Base-by-base conservation (phyloP, 2,113 vertebrate species). In the Micromys minutus region DNA sequence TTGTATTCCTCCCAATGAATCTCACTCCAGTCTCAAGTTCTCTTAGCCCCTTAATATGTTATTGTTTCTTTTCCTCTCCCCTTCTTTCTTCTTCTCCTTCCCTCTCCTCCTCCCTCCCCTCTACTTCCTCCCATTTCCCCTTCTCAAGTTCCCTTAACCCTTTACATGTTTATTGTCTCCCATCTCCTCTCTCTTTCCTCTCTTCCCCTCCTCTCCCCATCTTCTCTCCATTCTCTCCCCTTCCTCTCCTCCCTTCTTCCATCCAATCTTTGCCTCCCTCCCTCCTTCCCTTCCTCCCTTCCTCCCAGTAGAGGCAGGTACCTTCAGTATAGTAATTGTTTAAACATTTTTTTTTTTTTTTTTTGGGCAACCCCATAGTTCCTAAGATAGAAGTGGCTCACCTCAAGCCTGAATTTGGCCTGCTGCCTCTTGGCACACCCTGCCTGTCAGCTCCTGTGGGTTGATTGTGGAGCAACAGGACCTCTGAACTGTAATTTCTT, bases 401-500 rank as follows among this genome's bases (percentile, higher is more conserved):
- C 97, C 97, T 98, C 94, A 75, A 98, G 94, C 92, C 97, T 89
- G 96, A 96, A 95, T 98, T 96, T 98, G 97, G 97, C 97, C 93
- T 96, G 92, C 84, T 52, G 97, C 97, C 97, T 94, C 92, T 96
- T 93, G 52, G 90, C 50, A 31, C 36, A 31, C 94, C 94, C 91
- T 97, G 95, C 96, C 96, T 98, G 97, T 98, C 96, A 97, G 97
- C 97, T 97, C 96, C 95, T 93, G 97, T 98, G 98, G 95, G 94
- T 95, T 96, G 97, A 96, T 95, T 98, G 92, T 96, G 96, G 95
- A 98, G 81, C 63, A 69, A 31, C 97, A 97, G 96, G 89, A 93
- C 96, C 96, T 97, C 96, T 95, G 98, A 97, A 97, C 97, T 98
- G 96, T 98, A 97, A 98, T 98, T 98, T 98, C 97, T 98, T 98